These are phyloP conservation scores for Chiroxiphia lanceolata DNA, from an alignment of 2,797 vertebrate genomes.

Conservation along the genomic window DNA sequence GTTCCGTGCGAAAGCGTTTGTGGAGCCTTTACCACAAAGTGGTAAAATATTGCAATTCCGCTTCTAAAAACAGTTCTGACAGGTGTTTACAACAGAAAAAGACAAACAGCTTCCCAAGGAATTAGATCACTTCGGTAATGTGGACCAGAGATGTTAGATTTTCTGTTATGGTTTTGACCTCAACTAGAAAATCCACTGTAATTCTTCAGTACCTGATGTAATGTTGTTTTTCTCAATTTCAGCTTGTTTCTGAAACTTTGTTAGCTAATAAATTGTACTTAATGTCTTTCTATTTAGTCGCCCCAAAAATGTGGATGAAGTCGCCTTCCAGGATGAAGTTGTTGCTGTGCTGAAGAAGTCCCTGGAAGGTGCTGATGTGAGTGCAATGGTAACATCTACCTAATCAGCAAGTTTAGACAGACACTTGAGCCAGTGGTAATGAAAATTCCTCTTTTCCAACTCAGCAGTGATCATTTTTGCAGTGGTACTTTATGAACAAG, in stretches of 20 bases:
- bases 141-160: not conserved
- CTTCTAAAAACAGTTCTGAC: not conserved
- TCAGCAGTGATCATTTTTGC: not conserved
- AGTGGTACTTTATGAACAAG: not conserved
- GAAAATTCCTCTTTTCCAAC: not conserved
- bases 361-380: slow-evolving; percentile 94
- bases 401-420: not conserved
- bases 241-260: not conserved
- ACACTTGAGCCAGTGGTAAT: not conserved
- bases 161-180: not conserved
- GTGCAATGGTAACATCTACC: slow-evolving; percentile 48
- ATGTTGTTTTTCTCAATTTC: not conserved
- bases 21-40: not conserved
- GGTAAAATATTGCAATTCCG: not conserved
- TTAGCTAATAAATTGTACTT: not conserved
- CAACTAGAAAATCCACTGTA: not conserved
- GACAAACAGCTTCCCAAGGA: not conserved
- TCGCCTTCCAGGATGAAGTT: slow-evolving; percentile 97
- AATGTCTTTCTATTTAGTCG: slow-evolving; percentile 76
- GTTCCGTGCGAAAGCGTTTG: not conserved
- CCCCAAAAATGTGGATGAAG: slow-evolving; percentile 93
- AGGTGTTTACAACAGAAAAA: not conserved
- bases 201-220: not conserved
- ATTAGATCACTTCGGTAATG: not conserved
- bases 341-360: slow-evolving; percentile 95